phyloP scores from a whole-genome alignment of 2,888 invertebrate genomes.

The Clepsis dumicolana region DNA sequence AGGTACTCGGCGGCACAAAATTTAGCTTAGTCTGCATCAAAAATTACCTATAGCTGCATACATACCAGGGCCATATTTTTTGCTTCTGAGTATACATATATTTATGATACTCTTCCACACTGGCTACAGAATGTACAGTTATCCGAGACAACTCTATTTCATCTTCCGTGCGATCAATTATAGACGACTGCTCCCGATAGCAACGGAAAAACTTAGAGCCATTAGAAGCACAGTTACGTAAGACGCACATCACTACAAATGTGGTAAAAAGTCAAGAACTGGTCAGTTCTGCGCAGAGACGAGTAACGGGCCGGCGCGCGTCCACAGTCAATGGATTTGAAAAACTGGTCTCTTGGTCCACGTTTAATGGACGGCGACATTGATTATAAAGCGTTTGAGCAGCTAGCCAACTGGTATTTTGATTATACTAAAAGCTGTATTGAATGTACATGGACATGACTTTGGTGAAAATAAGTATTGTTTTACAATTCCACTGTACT shows the following conservation, averaged over 20 bases:
- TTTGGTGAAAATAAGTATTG: background rate
- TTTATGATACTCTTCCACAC: background rate
- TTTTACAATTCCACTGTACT: no score
- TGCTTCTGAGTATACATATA: background rate
- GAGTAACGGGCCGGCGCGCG: conserved; percentile 59
- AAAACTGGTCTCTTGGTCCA: conserved; percentile 62
- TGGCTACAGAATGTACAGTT: conserved; percentile 53
- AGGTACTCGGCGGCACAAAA: no score
- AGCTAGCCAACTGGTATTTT: conserved; percentile 36
- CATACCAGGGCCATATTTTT: background rate
- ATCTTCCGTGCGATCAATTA: conserved; percentile 70
- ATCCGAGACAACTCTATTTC: conserved; percentile 53
- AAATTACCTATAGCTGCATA: no score
- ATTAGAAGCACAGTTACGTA: conserved; percentile 84
- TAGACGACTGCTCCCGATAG: conserved; percentile 71
- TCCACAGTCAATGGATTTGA: conserved; percentile 66
- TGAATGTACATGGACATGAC: background rate
- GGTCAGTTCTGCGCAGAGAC: conserved; percentile 52
- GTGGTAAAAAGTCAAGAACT: conserved; percentile 68
- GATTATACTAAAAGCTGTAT: conserved; percentile 23
- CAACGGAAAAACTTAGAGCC: conserved; percentile 72
- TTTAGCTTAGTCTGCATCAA: no score
- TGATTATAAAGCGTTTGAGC: conserved; percentile 47
- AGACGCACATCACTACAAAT: conserved; percentile 71
- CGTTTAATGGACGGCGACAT: conserved; percentile 50